Base-by-base conservation (phyloP, 1,140 invertebrate genomes). In the Trichonephila clavipes region DNA sequence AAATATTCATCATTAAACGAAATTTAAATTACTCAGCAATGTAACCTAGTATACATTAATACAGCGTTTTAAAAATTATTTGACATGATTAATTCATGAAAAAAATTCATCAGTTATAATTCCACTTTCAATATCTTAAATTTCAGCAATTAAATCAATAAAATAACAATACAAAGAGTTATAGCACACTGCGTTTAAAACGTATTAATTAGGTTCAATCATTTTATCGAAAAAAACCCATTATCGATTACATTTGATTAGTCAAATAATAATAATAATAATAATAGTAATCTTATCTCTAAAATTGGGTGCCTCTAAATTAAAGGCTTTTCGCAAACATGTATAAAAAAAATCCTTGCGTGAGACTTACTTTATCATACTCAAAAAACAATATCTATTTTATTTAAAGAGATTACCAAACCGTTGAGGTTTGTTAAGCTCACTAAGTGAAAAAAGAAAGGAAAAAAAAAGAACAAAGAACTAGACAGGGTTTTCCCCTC, bases 391-490 rank as follows among this genome's bases (percentile, higher is more conserved):
- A 85, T 85, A 85, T 85, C 82, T 59, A 85, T 85, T 85, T 85
- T 85, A 85, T 61, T 85, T 85, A 85, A 85, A 85, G 82, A 85
- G 82, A 85, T 85, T 85, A 85, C 82, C 28, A 85, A 85, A 85
- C 82, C 82, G 82, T 85, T 85, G 82, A 85, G 82, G 82, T 85
- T 61, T 85, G 82, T 61, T 85, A 58, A 77, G 69, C 69, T 77
- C 69, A 77, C 69, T 34, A 77, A 18, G 28, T 77, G 2, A 72
- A 28, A 28, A 72, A 72, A 72, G 2, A 34, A 34, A 34, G 5
- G 40, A 40, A 40, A 77, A 77, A 77, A 77, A 34, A 40, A 34
- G 24, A 24, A 72, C 24, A 40, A 24, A 34, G 72, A 77, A 34
- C 24, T 77, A 77, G 72, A 77, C 72, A 77, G 72, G 72, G 72